These are phyloP conservation scores for Onychorhynchus coronatus DNA, from an alignment of 2,113 vertebrate genomes.

Conservation along the genomic window DNA sequence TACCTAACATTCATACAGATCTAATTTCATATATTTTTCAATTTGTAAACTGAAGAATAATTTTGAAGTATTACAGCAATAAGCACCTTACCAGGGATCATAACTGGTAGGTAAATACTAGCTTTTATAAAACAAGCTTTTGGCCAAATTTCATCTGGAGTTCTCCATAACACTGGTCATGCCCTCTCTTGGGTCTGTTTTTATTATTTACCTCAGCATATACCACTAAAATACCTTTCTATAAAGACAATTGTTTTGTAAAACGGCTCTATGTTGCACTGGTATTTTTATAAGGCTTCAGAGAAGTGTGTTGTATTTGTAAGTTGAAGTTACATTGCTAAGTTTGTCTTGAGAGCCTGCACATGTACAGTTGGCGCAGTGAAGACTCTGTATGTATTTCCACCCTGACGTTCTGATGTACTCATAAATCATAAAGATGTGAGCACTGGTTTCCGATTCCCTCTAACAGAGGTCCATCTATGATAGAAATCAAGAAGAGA, in stretches of 20 bases:
- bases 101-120: conserved; percentile 44
- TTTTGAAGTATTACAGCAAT: conserved; percentile 70
- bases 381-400: background rate
- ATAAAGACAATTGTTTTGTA: conserved; percentile 64
- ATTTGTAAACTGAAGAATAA: conserved; percentile 64
- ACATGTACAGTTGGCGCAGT: background rate
- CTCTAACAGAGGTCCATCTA: background rate
- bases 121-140: conserved; percentile 62
- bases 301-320: conserved; percentile 15
- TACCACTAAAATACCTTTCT: conserved; percentile 59
- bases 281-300: conserved; percentile 56
- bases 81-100: conserved; percentile 54
- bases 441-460: background rate
- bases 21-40: conserved; percentile 61
- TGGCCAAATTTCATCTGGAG: conserved; percentile 17
- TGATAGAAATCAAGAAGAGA: background rate
- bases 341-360: background rate
- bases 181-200: conserved; percentile 36
- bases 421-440: background rate
- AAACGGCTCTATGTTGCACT: conserved; percentile 55
- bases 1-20: conserved; percentile 60
- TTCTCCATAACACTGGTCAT: conserved; percentile 45
- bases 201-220: conserved; percentile 65
- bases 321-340: background rate
- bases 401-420: background rate